Evolutionary conservation across 2,888 invertebrate species (phyloP).

Genomic region (Trilocha varians): DNA sequence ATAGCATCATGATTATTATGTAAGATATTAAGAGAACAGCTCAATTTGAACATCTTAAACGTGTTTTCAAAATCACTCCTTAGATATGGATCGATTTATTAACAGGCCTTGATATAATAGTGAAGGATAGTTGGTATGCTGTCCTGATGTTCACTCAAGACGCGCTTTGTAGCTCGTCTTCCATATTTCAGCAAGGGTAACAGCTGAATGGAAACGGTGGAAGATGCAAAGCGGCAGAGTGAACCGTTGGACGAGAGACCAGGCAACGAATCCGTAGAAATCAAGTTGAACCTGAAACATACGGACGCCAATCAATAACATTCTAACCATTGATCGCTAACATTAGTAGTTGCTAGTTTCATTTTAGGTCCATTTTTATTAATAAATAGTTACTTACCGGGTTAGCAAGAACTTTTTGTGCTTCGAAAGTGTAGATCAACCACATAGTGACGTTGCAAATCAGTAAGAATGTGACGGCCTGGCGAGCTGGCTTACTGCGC

Average conservation of each 20-base stretch:
- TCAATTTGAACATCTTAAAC: too few relatives aligned
- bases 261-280: slow-evolving; percentile 93
- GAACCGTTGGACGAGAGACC: slow-evolving; percentile 94
- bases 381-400: too few relatives aligned
- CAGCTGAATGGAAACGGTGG: slow-evolving; percentile 96
- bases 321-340: too few relatives aligned
- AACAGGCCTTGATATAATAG: too few relatives aligned
- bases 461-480: slow-evolving; percentile 94
- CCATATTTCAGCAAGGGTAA: slow-evolving; percentile 96
- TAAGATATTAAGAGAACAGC: too few relatives aligned
- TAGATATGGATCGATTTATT: too few relatives aligned
- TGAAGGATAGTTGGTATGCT: too few relatives aligned
- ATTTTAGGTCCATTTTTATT: too few relatives aligned
- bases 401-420: slow-evolving; percentile 93
- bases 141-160: slow-evolving; percentile 77
- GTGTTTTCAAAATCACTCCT: too few relatives aligned
- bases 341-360: too few relatives aligned
- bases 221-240: slow-evolving; percentile 96
- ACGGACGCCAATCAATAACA: too few relatives aligned
- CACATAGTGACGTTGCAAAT: slow-evolving; percentile 98
- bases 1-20: too few relatives aligned
- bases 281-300: slow-evolving; percentile 84
- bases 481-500: slow-evolving; percentile 94
- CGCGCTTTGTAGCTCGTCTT: slow-evolving; percentile 95
- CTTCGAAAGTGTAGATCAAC: slow-evolving; percentile 96